Evolutionary conservation across 2,113 vertebrate genomes (phyloP).

Genomic region (Atlantisia rogersi): DNA sequence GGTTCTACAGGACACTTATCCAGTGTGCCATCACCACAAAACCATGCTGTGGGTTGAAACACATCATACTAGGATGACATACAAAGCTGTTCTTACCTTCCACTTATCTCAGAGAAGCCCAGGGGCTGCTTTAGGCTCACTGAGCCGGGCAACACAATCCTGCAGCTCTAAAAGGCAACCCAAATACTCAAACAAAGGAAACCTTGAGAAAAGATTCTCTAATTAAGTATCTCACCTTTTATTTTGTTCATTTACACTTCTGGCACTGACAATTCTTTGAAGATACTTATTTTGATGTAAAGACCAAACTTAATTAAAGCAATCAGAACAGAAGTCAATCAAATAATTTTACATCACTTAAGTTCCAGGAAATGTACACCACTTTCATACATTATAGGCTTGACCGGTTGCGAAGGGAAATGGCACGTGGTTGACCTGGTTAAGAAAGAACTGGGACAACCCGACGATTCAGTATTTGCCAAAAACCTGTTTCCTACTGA

Average conservation of each 20-base stretch:
- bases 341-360: constrained; percentile 76
- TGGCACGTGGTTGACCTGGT: constrained; percentile 38
- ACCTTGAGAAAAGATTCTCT: background rate
- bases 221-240: constrained; percentile 73
- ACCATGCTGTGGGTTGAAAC: background rate
- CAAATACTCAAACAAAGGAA: background rate
- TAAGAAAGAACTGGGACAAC: constrained; percentile 38
- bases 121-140: background rate
- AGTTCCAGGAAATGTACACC: constrained; percentile 78
- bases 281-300: constrained; percentile 76
- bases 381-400: constrained; percentile 75
- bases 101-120: background rate
- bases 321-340: constrained; percentile 74
- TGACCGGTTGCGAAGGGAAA: constrained; percentile 67
- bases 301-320: constrained; percentile 76
- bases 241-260: constrained; percentile 79
- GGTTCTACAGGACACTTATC: background rate
- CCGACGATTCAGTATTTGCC: constrained; percentile 10
- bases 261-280: constrained; percentile 76
- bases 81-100: background rate
- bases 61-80: background rate
- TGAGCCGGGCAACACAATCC: background rate
- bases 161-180: background rate
- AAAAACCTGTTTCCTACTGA: constrained; percentile 44
- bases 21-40: background rate